These are phyloP conservation scores for human (Homo sapiens) DNA, from an alignment of 2,113 vertebrate genomes.

Conservation along the genomic window DNA sequence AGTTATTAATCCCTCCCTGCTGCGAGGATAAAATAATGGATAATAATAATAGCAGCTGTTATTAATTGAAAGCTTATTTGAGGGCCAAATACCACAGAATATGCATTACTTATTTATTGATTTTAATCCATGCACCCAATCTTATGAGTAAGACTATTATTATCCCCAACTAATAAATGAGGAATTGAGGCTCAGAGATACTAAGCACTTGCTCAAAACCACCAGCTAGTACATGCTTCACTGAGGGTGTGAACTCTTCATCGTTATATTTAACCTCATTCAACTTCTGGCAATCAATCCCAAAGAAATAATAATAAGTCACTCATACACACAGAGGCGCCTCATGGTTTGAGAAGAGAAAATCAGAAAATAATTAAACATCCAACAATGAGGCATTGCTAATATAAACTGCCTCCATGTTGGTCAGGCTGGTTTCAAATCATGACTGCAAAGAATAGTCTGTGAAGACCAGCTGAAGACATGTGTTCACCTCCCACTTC, in stretches of 20 bases:
- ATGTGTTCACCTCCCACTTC: not conserved
- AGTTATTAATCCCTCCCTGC: not conserved
- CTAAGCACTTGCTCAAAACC: not conserved
- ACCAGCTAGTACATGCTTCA: not conserved
- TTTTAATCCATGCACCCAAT: not conserved
- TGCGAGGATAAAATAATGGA: not conserved
- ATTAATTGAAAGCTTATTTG: constrained; percentile 19
- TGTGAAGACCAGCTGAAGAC: not conserved
- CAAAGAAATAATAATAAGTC: not conserved
- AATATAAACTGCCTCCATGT: constrained; percentile 9
- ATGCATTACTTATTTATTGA: not conserved
- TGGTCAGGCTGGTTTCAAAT: constrained; percentile 13
- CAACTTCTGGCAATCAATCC: not conserved
- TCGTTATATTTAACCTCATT: not conserved
- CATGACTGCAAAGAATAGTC: not conserved
- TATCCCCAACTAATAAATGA: not conserved
- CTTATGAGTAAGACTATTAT: not conserved
- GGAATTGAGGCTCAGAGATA: constrained; percentile 6
- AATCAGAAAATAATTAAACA: not conserved
- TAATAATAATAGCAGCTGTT: not conserved
- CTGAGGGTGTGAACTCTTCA: not conserved
- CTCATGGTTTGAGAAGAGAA: not conserved
- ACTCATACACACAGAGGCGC: not conserved
- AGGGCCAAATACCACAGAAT: constrained; percentile 8
- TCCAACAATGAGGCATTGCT: not conserved